Evolutionary conservation across 2,888 invertebrate genomes (phyloP), one percentile per base, ranked within the genome.

Genomic region (Megamerina dolium): DNA sequence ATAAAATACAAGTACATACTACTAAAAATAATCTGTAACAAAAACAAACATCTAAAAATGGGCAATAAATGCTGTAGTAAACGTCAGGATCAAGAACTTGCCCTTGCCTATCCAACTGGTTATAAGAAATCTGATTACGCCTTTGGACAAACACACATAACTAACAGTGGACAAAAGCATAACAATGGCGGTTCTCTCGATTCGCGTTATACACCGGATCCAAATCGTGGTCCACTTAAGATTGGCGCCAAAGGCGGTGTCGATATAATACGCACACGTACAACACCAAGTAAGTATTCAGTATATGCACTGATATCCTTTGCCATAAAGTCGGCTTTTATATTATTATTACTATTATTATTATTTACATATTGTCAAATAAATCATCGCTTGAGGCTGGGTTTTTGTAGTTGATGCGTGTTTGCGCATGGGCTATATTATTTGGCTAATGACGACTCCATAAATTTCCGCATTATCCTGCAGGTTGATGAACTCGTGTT

Each of bases 1-100:
- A n/a, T n/a, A n/a, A n/a, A n/a, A n/a, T n/a, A n/a, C n/a, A n/a
- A n/a, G n/a, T n/a, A n/a, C n/a, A n/a, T n/a, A n/a, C n/a, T n/a
- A n/a, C n/a, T n/a, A n/a, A n/a, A n/a, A n/a, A n/a, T n/a, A 12
- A 41, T 27, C 36, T 35, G 40, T 14, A 35, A 43, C 29, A 35
- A 33, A 35, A 39, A n/a, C n/a, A n/a, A n/a, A n/a, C n/a, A n/a
- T n/a, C n/a, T n/a, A n/a, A 47, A 40, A 49, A 88, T 89, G 88
- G 88, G 88, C 73, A 84, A 84, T 75, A 85, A 85, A 77, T 88
- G 88, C 77, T 88, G 88, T 76, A 87, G 87, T 76, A 86, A 85
- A 76, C 81, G 85, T 69, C 83, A 85, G 73, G 83, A 83, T 74
- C 79, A 83, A 63, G 78, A 81, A 53, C 51, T 72, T 48, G 68